These are phyloP conservation scores for Euleptes europaea DNA, from an alignment of 2,113 vertebrate species.

Conservation along the genomic window DNA sequence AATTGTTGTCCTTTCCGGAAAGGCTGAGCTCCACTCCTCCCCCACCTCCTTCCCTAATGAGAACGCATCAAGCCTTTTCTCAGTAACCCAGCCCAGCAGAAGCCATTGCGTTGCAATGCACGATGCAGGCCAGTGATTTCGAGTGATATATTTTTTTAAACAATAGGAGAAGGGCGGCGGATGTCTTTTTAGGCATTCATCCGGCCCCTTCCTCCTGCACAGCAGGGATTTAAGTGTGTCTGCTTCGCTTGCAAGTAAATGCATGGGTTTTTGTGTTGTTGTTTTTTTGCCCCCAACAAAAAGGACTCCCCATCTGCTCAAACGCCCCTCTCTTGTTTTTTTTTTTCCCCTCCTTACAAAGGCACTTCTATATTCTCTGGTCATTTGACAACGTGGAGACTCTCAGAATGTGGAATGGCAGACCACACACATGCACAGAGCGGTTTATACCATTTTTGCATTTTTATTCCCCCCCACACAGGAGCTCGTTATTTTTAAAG, in stretches of 20 bases:
- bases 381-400: constrained; percentile 40
- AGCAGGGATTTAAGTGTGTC: constrained; percentile 71
- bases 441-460: constrained; percentile 36
- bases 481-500: constrained; percentile 35
- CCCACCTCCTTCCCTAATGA: constrained; percentile 67
- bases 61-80: constrained; percentile 71
- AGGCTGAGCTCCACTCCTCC: constrained; percentile 40
- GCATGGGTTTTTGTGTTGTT: constrained; percentile 22
- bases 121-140: constrained; percentile 66
- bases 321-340: constrained; percentile 45
- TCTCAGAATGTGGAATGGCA: constrained; percentile 33
- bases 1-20: constrained; percentile 66
- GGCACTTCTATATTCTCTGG: constrained; percentile 55
- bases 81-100: constrained; percentile 65
- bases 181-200: constrained; percentile 68
- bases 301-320: constrained; percentile 33
- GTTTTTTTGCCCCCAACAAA: constrained; percentile 60
- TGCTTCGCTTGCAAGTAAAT: constrained; percentile 69
- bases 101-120: constrained; percentile 67
- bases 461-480: constrained; percentile 33
- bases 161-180: constrained; percentile 49
- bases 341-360: constrained; percentile 45
- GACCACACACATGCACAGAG: constrained; percentile 51
- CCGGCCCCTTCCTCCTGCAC: constrained; percentile 62
- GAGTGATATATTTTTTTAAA: constrained; percentile 49